phyloP scores from a whole-genome alignment of 2,797 vertebrate species.

The Rhinoraja longicauda region DNA sequence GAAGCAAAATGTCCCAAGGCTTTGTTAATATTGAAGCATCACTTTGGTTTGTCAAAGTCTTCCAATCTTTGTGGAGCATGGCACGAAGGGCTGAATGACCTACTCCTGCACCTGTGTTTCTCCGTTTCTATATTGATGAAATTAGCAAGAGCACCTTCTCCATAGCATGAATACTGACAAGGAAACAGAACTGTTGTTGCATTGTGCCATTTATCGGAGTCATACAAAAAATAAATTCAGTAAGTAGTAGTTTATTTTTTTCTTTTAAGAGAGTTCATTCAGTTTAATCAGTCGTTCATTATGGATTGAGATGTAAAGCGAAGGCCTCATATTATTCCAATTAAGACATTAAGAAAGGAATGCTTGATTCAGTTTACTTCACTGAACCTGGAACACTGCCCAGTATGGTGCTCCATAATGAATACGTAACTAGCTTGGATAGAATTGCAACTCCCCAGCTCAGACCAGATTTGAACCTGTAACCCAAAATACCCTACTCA shows the following conservation, averaged over 20 bases:
- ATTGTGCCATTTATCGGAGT: not conserved
- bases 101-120: no score
- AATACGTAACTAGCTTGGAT: not conserved
- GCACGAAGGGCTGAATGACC: no score
- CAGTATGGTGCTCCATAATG: not conserved
- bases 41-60: not conserved
- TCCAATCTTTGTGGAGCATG: not conserved
- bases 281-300: not conserved
- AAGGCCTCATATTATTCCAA: not conserved
- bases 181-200: not conserved
- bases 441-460: not conserved
- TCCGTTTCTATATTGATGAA: not conserved
- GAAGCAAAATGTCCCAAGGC: not conserved
- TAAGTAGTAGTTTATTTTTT: not conserved
- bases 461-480: not conserved
- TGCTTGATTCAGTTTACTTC: not conserved
- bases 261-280: not conserved
- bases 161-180: not conserved
- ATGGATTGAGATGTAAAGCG: not conserved
- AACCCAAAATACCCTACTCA: not conserved
- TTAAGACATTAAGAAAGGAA: not conserved
- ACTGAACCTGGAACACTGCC: not conserved
- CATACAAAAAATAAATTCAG: not conserved
- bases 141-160: not conserved
- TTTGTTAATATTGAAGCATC: not conserved